phyloP scores from a whole-genome alignment of 2,113 vertebrate genomes.

The Erythrolamprus reginae region DNA sequence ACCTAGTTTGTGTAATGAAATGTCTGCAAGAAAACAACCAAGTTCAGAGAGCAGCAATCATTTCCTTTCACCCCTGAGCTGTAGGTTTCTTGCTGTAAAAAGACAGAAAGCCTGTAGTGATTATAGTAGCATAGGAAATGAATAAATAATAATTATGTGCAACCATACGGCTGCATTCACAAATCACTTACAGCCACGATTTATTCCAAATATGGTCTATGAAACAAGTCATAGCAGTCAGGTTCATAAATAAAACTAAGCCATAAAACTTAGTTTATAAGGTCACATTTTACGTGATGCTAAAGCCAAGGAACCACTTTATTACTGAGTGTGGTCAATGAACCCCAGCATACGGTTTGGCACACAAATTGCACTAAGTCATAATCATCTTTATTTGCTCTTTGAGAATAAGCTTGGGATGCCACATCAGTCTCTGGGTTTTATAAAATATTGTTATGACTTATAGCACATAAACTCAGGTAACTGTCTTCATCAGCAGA shows the following conservation, averaged over 20 bases:
- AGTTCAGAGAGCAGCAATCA: background rate
- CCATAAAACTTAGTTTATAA: background rate
- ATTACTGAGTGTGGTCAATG: background rate
- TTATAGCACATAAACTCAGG: background rate
- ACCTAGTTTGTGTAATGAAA: background rate
- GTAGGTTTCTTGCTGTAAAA: background rate
- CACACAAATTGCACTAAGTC: background rate
- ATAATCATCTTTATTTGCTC: background rate
- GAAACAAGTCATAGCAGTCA: background rate
- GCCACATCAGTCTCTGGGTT: background rate
- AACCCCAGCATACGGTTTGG: background rate
- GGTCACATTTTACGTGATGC: background rate
- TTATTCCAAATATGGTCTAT: background rate
- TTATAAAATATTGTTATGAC: background rate
- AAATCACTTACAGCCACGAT: background rate
- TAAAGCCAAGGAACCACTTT: background rate
- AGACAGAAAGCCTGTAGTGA: background rate
- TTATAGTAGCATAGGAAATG: background rate
- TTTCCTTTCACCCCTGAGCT: background rate
- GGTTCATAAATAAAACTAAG: background rate
- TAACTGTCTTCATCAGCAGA: background rate
- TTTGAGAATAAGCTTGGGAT: background rate
- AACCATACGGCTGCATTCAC: background rate
- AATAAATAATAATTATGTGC: background rate
- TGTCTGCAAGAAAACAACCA: background rate